A percentile compares a stretch with the other conserved stretches of the same genome.
These are phyloP conservation scores for Cryptoprocta ferox DNA, from an alignment of 2,797 vertebrate species.

Conservation along the genomic window DNA sequence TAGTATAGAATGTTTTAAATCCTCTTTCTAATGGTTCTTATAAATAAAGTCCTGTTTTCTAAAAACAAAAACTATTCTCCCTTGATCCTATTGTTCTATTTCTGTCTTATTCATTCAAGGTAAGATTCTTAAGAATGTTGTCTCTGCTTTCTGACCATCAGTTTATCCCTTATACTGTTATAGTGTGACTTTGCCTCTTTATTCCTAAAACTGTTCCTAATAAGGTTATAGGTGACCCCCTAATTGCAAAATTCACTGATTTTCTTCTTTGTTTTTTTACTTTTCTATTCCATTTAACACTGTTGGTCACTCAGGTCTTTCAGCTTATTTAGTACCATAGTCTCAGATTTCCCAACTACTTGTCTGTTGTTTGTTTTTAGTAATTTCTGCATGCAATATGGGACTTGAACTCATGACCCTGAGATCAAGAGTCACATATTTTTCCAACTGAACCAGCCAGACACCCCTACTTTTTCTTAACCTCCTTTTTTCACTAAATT, in stretches of 20 bases:
- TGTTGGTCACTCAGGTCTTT: not conserved
- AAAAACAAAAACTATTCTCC: not conserved
- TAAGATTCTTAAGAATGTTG: slow-evolving; percentile 12
- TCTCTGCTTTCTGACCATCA: not conserved
- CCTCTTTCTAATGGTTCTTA: not conserved
- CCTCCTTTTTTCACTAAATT: too few species aligned
- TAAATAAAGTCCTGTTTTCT: not conserved
- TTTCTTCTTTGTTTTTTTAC: slow-evolving; percentile 34
- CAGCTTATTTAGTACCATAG: not conserved
- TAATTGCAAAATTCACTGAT: not conserved
- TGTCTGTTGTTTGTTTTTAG: not conserved
- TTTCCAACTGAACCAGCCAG: not conserved
- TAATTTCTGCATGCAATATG: not conserved
- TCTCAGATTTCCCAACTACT: not conserved
- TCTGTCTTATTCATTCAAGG: not conserved
- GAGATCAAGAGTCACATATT: not conserved
- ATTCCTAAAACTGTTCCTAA: not conserved
- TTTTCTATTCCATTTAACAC: not conserved
- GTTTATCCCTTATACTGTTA: not conserved
- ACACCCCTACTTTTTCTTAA: not conserved
- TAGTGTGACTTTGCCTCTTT: not conserved
- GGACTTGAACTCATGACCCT: not conserved
- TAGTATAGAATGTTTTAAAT: not conserved
- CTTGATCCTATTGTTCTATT: not conserved
- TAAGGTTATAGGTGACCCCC: not conserved